phyloP scores from a whole-genome alignment of 2,113 vertebrate genomes.

The Hyperopisus bebe region DNA sequence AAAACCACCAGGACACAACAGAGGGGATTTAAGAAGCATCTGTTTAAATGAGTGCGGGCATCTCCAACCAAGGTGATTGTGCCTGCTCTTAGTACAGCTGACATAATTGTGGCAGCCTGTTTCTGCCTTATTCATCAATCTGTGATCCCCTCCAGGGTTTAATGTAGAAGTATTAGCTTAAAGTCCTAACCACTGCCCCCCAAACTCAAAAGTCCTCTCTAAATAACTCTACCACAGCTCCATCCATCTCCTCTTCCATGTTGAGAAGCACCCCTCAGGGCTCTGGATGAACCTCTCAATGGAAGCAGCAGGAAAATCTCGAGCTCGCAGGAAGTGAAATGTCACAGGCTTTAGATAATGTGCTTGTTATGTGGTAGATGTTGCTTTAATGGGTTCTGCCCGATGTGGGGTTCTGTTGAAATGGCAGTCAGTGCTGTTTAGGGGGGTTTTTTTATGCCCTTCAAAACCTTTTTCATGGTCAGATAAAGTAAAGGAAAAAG shows the following conservation, averaged over 20 bases:
- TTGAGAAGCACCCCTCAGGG: neutral
- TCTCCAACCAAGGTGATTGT: neutral
- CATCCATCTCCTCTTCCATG: neutral
- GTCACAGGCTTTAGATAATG: neutral
- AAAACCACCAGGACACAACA: neutral
- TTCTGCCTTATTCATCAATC: neutral
- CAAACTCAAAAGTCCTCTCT: neutral
- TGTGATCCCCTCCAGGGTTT: neutral
- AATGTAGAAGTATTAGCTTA: neutral
- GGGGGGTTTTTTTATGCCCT: neutral
- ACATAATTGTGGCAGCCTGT: neutral
- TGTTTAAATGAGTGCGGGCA: neutral
- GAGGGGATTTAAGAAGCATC: neutral
- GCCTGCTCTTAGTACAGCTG: neutral
- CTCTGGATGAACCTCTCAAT: neutral
- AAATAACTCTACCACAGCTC: neutral
- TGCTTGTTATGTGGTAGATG: neutral
- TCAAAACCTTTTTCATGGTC: neutral
- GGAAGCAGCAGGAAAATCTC: neutral
- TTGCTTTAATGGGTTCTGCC: neutral
- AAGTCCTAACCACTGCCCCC: neutral
- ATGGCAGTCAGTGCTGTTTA: neutral
- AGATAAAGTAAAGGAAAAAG: neutral
- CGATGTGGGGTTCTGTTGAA: neutral
- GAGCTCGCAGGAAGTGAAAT: neutral